These are phyloP conservation scores for Decapterus maruadsi DNA, from an alignment of 2,797 vertebrate genomes.

Conservation along the genomic window DNA sequence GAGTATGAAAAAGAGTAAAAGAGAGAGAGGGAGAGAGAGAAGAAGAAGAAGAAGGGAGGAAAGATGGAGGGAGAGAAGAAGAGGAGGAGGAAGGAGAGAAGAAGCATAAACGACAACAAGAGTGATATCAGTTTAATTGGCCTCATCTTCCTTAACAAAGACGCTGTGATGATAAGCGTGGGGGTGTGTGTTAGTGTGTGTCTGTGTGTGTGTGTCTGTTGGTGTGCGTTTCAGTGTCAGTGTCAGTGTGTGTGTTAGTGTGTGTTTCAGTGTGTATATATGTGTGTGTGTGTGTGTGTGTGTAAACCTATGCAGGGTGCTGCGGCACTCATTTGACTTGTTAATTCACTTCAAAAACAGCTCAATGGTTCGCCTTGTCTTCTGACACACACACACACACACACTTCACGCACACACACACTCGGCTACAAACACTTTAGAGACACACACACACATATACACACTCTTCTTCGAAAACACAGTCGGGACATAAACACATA, in stretches of 20 bases:
- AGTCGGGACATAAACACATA: neutral
- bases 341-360: conserved; percentile 82
- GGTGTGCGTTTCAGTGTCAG: conserved; percentile 43
- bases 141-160: conserved; percentile 76
- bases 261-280: conserved; percentile 43
- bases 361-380: conserved; percentile 81
- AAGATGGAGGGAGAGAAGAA: neutral
- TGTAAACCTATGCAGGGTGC: conserved; percentile 76
- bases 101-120: conserved; percentile 57
- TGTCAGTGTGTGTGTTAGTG: conserved; percentile 16
- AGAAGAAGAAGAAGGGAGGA: neutral
- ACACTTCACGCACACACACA: conserved; percentile 12
- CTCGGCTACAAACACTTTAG: neutral
- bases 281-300: conserved; percentile 54
- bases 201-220: too few species aligned
- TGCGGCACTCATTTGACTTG: conserved; percentile 83
- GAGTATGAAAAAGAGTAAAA: neutral
- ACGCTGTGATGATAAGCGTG: conserved; percentile 72
- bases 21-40: neutral
- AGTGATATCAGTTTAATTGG: conserved; percentile 79
- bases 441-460: neutral
- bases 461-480: conserved; percentile 17
- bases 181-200: conserved; percentile 41
- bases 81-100: neutral
- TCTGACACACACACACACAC: conserved; percentile 47